A percentile compares a stretch with the other conserved stretches of the same genome.
Evolutionary conservation across 2,888 invertebrate species (phyloP).

Genomic region (Drosophila meridiana): DNA sequence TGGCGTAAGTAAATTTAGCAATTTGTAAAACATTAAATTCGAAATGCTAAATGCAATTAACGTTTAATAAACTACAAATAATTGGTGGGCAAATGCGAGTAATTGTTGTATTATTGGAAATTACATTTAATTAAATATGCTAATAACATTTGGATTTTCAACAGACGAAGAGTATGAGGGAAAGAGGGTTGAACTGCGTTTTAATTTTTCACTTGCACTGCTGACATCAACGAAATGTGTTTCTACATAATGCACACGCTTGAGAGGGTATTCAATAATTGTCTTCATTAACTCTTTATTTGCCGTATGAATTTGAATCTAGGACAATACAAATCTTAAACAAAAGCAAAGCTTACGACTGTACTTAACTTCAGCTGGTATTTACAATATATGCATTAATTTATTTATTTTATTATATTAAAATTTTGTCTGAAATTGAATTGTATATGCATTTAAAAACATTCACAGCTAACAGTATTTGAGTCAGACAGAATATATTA

Average conservation of each 20-base stretch:
- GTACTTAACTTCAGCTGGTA: neutral
- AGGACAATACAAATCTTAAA: neutral
- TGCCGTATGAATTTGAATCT: neutral
- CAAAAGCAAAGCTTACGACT: neutral
- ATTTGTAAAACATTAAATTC: conserved; percentile 19
- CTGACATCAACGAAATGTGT: neutral
- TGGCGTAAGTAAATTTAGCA: conserved; percentile 18
- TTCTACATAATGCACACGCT: neutral
- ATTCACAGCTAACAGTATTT: neutral
- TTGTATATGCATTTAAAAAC: neutral
- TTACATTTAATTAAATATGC: neutral
- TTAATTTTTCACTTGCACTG: neutral
- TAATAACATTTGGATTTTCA: neutral
- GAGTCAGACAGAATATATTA: no score
- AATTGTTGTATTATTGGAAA: conserved; percentile 24
- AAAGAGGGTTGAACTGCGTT: neutral
- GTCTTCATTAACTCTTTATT: neutral
- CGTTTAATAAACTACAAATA: conserved; percentile 18
- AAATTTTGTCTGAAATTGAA: neutral
- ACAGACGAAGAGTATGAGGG: neutral
- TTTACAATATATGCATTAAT: neutral
- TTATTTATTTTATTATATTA: neutral
- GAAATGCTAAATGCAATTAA: conserved; percentile 22
- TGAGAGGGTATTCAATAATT: neutral
- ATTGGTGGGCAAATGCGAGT: neutral